Evolutionary conservation across 2,113 vertebrate genomes (phyloP).

Genomic region (Eulacestoma nigropectus): DNA sequence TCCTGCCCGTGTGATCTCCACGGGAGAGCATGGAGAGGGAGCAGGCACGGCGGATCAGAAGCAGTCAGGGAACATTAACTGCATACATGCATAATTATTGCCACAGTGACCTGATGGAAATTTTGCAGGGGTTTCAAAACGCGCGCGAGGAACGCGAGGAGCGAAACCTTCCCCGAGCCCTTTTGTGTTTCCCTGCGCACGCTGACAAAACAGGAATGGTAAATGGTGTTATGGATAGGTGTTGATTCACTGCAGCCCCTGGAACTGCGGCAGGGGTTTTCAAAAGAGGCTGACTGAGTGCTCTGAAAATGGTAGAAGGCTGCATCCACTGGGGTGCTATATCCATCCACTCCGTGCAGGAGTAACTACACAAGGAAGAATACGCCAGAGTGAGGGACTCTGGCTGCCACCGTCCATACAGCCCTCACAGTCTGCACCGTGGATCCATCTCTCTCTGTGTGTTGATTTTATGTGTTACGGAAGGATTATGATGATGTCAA

Average conservation of each 20-base stretch:
- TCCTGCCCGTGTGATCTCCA: constrained; percentile 50
- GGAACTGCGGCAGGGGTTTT: background rate
- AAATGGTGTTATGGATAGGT: background rate
- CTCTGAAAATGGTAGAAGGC: background rate
- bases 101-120: constrained; percentile 42
- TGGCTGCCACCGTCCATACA: background rate
- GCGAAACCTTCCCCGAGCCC: background rate
- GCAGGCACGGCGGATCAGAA: background rate
- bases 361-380: background rate
- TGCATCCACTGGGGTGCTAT: background rate
- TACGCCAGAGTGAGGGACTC: background rate
- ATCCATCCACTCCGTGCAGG: background rate
- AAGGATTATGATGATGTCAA: background rate
- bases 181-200: background rate
- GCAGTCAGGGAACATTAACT: constrained; percentile 64
- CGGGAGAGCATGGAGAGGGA: constrained; percentile 28
- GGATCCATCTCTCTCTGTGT: background rate
- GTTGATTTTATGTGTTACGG: background rate
- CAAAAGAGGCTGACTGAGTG: background rate
- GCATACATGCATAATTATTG: constrained; percentile 44
- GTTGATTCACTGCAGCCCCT: background rate
- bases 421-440: background rate
- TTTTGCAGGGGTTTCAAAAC: constrained; percentile 16
- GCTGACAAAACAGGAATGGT: background rate
- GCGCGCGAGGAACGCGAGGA: background rate